Evolutionary conservation across 2,797 vertebrate genomes (phyloP), one percentile per base, ranked within the genome.

Genomic region (Phataginus tetradactyla): DNA sequence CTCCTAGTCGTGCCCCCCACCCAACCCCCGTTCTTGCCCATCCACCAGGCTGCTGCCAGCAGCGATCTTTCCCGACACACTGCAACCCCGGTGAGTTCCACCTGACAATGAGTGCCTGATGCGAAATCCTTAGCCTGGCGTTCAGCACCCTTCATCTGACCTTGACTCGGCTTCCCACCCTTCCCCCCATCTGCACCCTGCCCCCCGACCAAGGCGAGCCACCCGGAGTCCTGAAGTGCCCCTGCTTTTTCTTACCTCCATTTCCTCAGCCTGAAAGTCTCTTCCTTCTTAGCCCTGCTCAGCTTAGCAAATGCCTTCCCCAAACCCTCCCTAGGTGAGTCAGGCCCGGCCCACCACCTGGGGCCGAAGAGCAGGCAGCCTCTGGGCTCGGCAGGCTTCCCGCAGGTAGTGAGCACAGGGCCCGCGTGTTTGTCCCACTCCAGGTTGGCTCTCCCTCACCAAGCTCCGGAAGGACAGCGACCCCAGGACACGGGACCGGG

Each of bases 181-280:
- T 27, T 39, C 21, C 45, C n/a, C 59, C 39, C 8, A 0, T 10
- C 64, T 27, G 20, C 7, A 29, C 61, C 37, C 34, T 29, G 23
- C 7, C n/a, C 5, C 12, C 69, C 51, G n/a, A 13, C 29, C 11
- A 11, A 12, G 6, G 63, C 0, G 6, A 21, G 32, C 51, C 37
- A n/a, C 0, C 1, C 1, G 0, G 42, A 37, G 63, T 13, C 63
- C 39, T 23, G 10, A 49, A 15, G n/a, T 25, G 12, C 21, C 3
- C 63, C 71, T 18, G 32, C 21, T 23, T 49, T 64, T 25, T 27
- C n/a, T 6, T 29, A 29, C 11, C 17, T 59, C 12, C 14, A 2
- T 21, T 9, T 45, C 32, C 39, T 42, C 51, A 17, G 1, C 11
- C 68, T 37, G 51, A 86, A 84, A 51, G n/a, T 13, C 14, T 37